phyloP scores from a whole-genome alignment of 2,888 invertebrate genomes.

The Stenodera caucasica region DNA sequence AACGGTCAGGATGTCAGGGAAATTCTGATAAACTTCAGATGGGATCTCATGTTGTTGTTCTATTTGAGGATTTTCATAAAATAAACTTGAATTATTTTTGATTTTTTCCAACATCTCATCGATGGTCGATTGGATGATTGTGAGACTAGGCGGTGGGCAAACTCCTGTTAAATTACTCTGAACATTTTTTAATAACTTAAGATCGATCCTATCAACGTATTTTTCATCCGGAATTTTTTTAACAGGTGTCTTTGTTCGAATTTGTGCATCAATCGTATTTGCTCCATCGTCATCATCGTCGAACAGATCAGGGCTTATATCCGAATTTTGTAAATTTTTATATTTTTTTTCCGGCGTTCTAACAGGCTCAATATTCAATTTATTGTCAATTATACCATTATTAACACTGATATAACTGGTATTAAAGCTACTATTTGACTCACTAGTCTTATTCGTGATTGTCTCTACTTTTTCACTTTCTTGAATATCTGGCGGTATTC shows the following conservation, averaged over 20 bases:
- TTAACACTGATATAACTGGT: not conserved
- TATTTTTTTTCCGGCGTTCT: conserved; percentile 43
- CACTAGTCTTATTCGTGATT: conserved; percentile 12
- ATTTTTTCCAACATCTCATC: conserved; percentile 63
- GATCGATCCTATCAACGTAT: conserved; percentile 49
- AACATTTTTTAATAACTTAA: conserved; percentile 53
- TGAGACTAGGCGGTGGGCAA: conserved; percentile 75
- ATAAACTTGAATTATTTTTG: conserved; percentile 43
- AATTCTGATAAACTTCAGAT: conserved; percentile 55
- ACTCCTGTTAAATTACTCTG: conserved; percentile 69
- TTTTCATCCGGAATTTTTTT: conserved; percentile 34
- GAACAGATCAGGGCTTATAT: conserved; percentile 65
- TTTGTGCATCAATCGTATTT: conserved; percentile 8
- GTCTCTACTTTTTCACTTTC: not conserved
- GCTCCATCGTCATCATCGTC: conserved; percentile 57
- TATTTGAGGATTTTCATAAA: conserved; percentile 28
- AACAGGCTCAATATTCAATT: conserved; percentile 36
- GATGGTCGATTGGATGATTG: conserved; percentile 67
- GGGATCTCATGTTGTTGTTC: conserved; percentile 15
- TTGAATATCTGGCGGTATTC: not conserved
- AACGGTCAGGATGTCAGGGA: conserved; percentile 66
- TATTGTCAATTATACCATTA: conserved; percentile 25
- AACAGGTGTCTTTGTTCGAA: conserved; percentile 9
- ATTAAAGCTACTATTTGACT: conserved; percentile 10
- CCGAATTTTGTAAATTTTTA: conserved; percentile 36